Base-by-base conservation (phyloP, 2,888 invertebrate genomes). In the Agrypnus murinus region DNA sequence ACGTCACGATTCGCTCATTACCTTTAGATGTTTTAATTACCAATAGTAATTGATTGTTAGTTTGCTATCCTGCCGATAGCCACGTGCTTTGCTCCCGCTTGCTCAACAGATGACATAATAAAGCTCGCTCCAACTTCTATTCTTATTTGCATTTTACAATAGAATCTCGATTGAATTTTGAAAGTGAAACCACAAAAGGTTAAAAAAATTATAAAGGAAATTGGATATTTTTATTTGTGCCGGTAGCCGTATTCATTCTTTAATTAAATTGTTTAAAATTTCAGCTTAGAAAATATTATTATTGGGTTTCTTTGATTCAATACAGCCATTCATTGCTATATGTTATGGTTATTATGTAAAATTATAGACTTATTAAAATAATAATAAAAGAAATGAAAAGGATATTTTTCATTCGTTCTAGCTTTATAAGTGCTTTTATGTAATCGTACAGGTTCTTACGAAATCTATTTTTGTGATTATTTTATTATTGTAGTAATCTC, bases 11-110 rank as follows among this genome's bases (percentile, higher is more conserved):
- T 77, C 75, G 77, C 79, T 81, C 82, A 82, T 83, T 83, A 82
- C 80, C 74, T 73, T 81, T 78, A 78, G 81, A 82, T 82, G 82
- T 82, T 82, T 83, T 82, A 83, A 82, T 82, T 83, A 82, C 80
- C 77, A 77, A 68, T 67, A 69, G 79, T 81, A 82, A 82, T 81
- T 81, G 82, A 82, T 82, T 80, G 78, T 77, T 71, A 74, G 74
- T 57, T 72, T 62, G 73, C 69, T 69, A 73, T 72, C 75, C 70
- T 55, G 72, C 68, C 66, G 66, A 70, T 71, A 60, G 69, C 71
- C 74, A 75, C 74, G 75, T 74, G 76, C 76, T 74, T 75, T 74
- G 76, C 76, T 74, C 75, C 76, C 77, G 76, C 78, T 77, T 78
- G 78, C 78, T 77, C 71, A 73, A 69, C 74, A 75, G 69, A 74